These are phyloP conservation scores for Nycticryphes semicollaris DNA, from an alignment of 2,113 vertebrate genomes.

Conservation along the genomic window DNA sequence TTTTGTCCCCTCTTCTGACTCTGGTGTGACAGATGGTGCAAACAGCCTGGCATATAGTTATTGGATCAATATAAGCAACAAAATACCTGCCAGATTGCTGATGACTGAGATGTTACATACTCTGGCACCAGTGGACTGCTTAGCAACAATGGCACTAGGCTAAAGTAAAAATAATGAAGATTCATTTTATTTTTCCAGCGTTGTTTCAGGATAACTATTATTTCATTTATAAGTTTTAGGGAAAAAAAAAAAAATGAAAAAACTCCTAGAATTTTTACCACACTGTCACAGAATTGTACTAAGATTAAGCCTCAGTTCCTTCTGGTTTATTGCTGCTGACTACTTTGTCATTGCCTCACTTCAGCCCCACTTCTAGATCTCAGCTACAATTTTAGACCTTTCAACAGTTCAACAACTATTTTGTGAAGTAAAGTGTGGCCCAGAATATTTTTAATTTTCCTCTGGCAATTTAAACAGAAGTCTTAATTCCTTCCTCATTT, in stretches of 20 bases:
- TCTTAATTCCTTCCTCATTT: not conserved
- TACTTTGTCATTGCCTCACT: not conserved
- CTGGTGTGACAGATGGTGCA: slow-evolving; percentile 66
- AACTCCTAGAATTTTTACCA: not conserved
- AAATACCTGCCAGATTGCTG: slow-evolving; percentile 66
- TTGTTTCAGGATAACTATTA: not conserved
- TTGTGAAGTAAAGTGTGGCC: not conserved
- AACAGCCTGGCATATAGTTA: slow-evolving; percentile 54
- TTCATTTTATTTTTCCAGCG: not conserved
- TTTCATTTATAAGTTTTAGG: not conserved
- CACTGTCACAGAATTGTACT: not conserved
- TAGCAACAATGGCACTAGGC: slow-evolving; percentile 12
- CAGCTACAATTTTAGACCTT: not conserved
- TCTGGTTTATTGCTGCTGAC: not conserved
- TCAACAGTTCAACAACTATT: not conserved
- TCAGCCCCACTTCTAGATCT: not conserved
- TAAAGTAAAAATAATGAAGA: slow-evolving; percentile 27
- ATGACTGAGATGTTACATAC: slow-evolving; percentile 54
- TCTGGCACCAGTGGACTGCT: slow-evolving; percentile 1
- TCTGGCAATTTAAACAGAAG: not conserved
- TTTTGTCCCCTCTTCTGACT: slow-evolving; percentile 44
- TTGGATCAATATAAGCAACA: slow-evolving; percentile 59
- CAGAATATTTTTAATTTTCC: not conserved
- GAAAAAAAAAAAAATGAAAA: not conserved
- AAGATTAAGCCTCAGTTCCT: not conserved